phyloP scores from a whole-genome alignment of 2,113 vertebrate genomes.

The Microcebus lehilahytsara region DNA sequence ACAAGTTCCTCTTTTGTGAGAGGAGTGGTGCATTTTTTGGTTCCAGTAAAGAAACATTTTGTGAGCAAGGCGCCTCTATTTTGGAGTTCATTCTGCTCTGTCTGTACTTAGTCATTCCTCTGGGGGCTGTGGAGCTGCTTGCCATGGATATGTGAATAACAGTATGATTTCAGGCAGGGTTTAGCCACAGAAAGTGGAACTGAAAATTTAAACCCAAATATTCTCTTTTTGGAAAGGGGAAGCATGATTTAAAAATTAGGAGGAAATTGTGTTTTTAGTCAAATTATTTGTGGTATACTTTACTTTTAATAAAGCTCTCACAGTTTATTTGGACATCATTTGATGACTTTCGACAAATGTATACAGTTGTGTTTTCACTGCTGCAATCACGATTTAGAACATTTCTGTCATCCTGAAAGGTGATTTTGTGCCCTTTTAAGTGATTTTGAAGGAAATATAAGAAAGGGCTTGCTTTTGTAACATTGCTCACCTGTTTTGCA shows the following conservation, averaged over 20 bases:
- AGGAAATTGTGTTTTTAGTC: background rate
- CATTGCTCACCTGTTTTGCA: background rate
- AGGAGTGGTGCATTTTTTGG: background rate
- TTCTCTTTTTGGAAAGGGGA: constrained; percentile 31
- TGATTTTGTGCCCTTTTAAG: background rate
- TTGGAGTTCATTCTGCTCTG: background rate
- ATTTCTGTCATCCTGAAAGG: background rate
- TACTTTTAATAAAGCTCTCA: background rate
- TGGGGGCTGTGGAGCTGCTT: background rate
- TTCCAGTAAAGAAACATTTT: background rate
- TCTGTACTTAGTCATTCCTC: background rate
- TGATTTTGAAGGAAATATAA: background rate
- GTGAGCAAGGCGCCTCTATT: background rate
- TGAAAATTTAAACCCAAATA: background rate
- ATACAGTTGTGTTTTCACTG: background rate
- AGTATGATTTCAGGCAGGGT: background rate
- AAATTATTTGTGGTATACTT: background rate
- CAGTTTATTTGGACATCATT: fast-evolving
- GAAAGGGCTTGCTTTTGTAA: background rate
- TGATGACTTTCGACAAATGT: background rate
- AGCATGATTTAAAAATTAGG: background rate
- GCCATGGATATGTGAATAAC: background rate
- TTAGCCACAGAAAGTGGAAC: background rate
- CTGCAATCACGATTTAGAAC: fast-evolving
- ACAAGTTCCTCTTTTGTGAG: background rate